These are phyloP conservation scores for Cynoglossus semilaevis DNA, from an alignment of 2,113 vertebrate species.

Conservation along the genomic window DNA sequence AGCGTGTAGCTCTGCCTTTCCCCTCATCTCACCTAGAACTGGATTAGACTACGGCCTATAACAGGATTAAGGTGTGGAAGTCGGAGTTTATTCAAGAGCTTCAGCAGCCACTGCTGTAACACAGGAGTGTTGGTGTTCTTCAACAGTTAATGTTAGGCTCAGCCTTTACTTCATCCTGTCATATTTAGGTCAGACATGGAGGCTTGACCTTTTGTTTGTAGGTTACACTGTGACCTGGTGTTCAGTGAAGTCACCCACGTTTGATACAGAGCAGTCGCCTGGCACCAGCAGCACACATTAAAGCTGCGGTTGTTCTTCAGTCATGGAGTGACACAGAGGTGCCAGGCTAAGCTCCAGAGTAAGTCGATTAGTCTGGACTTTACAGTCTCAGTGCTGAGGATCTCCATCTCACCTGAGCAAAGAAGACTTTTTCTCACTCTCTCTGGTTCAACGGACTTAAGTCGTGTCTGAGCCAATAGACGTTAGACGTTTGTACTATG, in stretches of 20 bases:
- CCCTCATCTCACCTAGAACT: no score
- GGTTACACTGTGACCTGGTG: not conserved
- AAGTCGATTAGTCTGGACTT: constrained; percentile 71
- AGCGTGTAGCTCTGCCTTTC: no score
- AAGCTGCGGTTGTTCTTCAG: constrained; percentile 52
- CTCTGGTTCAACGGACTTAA: no score
- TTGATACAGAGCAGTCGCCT: constrained; percentile 28
- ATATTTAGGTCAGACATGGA: not conserved
- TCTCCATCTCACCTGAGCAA: constrained; percentile 47
- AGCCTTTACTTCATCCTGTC: no score
- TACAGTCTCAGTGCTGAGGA: constrained; percentile 49
- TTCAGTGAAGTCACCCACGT: constrained; percentile 24
- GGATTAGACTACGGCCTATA: no score
- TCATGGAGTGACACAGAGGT: constrained; percentile 64
- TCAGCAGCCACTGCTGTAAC: no score
- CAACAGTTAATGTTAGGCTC: no score
- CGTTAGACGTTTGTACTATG: no score
- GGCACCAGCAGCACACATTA: constrained; percentile 48
- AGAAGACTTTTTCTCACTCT: constrained; percentile 2
- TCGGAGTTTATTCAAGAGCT: no score
- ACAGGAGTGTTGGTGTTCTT: no score
- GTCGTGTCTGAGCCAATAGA: no score
- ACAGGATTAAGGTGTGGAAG: no score
- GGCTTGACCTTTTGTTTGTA: not conserved
- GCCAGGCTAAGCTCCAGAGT: constrained; percentile 52